Percentiles rank a stretch among this genome's conserved stretches.
phyloP scores from a whole-genome alignment of 2,888 invertebrate genomes.

The Drosophila histrio region DNA sequence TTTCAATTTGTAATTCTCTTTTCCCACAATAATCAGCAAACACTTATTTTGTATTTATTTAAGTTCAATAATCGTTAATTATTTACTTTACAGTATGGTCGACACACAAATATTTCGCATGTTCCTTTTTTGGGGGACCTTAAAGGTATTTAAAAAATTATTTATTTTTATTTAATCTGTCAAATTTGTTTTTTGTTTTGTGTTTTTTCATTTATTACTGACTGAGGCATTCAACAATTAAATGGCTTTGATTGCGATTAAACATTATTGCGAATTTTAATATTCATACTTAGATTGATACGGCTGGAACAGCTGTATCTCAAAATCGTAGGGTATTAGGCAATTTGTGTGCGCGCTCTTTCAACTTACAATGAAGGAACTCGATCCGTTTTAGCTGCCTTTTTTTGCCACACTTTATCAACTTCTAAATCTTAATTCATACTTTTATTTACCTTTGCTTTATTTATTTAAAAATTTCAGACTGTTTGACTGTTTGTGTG shows the following conservation, averaged over 20 bases:
- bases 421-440: not conserved
- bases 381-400: slow-evolving; percentile 52
- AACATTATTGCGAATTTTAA: slow-evolving; percentile 26
- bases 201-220: slow-evolving; percentile 51
- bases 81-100: slow-evolving; percentile 52
- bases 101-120: slow-evolving; percentile 41
- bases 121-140: slow-evolving; percentile 9
- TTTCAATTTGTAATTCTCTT: slow-evolving; percentile 12
- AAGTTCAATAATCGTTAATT: slow-evolving; percentile 27
- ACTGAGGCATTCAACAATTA: slow-evolving; percentile 71
- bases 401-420: not conserved
- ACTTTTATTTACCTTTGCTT: not conserved
- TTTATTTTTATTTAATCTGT: slow-evolving; percentile 14
- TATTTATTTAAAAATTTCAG: slow-evolving; percentile 17
- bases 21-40: slow-evolving; percentile 57
- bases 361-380: slow-evolving; percentile 46
- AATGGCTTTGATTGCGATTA: slow-evolving; percentile 30
- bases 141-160: slow-evolving; percentile 11
- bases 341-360: slow-evolving; percentile 22
- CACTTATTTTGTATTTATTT: slow-evolving; percentile 36
- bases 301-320: slow-evolving; percentile 10
- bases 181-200: slow-evolving; percentile 18
- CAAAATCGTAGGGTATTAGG: slow-evolving; percentile 29
- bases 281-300: slow-evolving; percentile 7
- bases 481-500: too few relatives aligned